Base-by-base conservation (phyloP, 2,113 vertebrate genomes). In the Lepidothrix coronata region DNA sequence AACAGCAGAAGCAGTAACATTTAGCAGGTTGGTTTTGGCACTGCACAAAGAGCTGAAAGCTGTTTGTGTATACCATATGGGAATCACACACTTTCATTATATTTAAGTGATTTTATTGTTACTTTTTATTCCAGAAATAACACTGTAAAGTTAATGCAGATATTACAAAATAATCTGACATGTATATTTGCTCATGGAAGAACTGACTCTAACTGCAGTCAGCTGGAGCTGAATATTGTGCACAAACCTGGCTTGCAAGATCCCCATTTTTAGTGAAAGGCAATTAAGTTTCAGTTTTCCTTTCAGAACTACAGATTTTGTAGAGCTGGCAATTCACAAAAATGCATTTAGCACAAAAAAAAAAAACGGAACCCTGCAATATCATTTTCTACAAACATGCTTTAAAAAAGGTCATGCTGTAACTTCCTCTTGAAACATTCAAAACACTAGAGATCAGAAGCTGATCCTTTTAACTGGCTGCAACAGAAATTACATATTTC, bases 351-450 rank as follows among this genome's bases (percentile, higher is more conserved):
- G 43, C 57, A 57, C 43, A 30, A 61, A 85, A 85, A n/a, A n/a
- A 58, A 58, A 44, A 33, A 70, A 63, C 75, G 24, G 22, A 88
- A 83, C 18, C 30, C 41, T 68, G 31, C 83, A 80, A n/a, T 37
- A 9, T 31, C 8, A 82, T 91, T 91, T 91, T 82, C 57, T 81
- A 84, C 49, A 73, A 52, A 44, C 12, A 70, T 17, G 49, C 25
- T 93, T 91, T 77, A 33, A 58, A 37, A 62, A 80, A 71, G 68
- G 43, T 65, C 37, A 51, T 61, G 30, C 70, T 85, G 48, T 74
- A 82, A 93, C 74, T 89, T 96, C 92, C 82, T 81, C 90, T 94
- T 94, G 78, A 74, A 93, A 71, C 54, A 79, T 8, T 58, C 27
- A 72, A 65, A 91, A 88, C 39, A 37, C 52, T 81, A 73, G 59